A percentile compares a stretch with the other conserved stretches of the same genome.
Conservation (phyloP, 2,888 invertebrate species). For the Apamea sordens region DNA sequence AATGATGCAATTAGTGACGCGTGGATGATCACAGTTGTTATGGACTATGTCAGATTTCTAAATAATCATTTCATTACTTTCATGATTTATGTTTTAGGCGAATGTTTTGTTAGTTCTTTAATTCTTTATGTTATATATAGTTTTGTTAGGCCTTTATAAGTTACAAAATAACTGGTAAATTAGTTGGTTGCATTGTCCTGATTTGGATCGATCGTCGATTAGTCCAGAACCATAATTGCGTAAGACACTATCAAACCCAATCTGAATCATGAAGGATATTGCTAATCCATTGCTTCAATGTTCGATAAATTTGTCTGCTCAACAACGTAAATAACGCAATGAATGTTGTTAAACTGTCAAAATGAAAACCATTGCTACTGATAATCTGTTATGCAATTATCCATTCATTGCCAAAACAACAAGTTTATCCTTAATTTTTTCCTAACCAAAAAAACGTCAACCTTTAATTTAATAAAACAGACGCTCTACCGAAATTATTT, state of each 20-base stretch:
- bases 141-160: background rate
- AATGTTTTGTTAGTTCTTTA: background rate
- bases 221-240: background rate
- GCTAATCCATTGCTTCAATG: too few species aligned
- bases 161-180: background rate
- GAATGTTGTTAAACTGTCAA: too few species aligned
- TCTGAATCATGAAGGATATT: too few species aligned
- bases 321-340: too few species aligned
- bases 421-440: too few species aligned
- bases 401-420: background rate
- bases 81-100: background rate
- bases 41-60: slow-evolving; percentile 32
- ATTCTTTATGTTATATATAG: too few species aligned
- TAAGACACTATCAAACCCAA: too few species aligned
- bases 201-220: background rate
- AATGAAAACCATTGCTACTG: too few species aligned
- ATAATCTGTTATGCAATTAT: too few species aligned
- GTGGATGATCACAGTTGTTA: slow-evolving; percentile 22
- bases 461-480: background rate
- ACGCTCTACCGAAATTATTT: background rate
- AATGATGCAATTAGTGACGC: slow-evolving; percentile 29
- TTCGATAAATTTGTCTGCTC: too few species aligned
- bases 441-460: background rate
- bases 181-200: background rate
- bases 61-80: slow-evolving; percentile 25